Percentiles rank a stretch among this genome's conserved stretches.
phyloP scores from a whole-genome alignment of 2,888 invertebrate species.

The Hedychridium roseum region DNA sequence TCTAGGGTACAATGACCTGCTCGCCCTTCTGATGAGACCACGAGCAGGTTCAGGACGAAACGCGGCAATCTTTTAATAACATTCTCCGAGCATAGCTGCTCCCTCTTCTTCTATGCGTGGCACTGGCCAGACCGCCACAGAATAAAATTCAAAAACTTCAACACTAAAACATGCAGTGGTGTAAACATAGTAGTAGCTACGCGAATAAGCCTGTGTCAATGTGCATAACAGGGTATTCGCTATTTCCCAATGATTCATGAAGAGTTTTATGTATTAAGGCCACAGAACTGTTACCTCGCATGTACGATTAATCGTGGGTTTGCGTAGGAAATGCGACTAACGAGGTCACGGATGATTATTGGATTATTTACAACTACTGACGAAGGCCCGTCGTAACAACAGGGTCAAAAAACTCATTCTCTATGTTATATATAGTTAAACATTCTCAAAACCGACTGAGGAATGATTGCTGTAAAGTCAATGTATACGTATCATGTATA shows the following conservation, averaged over 20 bases:
- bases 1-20: too few species aligned
- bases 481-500: constrained; percentile 7
- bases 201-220: constrained; percentile 35
- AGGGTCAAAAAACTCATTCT: constrained; percentile 38
- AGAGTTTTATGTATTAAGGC: constrained; percentile 37
- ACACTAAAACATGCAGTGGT: constrained; percentile 53
- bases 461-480: constrained; percentile 17
- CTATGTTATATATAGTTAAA: constrained; percentile 48
- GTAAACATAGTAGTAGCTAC: constrained; percentile 33
- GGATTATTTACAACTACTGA: constrained; percentile 45
- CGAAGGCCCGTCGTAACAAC: constrained; percentile 34
- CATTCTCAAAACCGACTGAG: constrained; percentile 17
- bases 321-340: constrained; percentile 6
- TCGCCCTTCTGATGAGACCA: too few species aligned
- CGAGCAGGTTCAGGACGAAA: too few species aligned
- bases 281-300: constrained; percentile 17
- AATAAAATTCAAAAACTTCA: constrained; percentile 63
- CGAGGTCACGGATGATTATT: constrained; percentile 26
- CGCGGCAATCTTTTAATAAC: too few species aligned
- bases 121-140: too few species aligned
- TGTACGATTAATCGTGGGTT: constrained; percentile 6
- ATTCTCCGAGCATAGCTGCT: too few species aligned
- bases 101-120: too few species aligned
- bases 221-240: constrained; percentile 35
- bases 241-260: constrained; percentile 27